Evolutionary conservation across 2,113 vertebrate species (phyloP).

Genomic region (Otus sunia): DNA sequence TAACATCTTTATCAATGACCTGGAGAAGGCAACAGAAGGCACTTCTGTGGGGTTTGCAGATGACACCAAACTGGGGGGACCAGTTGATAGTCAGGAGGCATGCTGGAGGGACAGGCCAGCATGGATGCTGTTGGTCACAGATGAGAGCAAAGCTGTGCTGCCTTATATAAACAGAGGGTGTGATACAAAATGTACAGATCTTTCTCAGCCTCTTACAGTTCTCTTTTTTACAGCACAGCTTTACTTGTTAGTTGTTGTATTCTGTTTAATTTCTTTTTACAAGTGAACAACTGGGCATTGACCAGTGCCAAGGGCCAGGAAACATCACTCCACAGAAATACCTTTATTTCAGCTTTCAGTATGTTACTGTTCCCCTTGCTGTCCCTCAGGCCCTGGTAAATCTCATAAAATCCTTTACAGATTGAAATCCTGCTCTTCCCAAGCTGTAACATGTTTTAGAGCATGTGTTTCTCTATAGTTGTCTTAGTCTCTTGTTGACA

Average conservation of each 20-base stretch:
- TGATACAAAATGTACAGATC: not conserved
- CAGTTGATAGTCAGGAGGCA: not conserved
- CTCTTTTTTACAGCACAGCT: not conserved
- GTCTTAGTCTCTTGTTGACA: constrained; percentile 14
- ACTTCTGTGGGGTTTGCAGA: not conserved
- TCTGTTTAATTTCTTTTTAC: constrained; percentile 15
- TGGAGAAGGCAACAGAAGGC: not conserved
- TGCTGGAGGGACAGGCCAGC: not conserved
- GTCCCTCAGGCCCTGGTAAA: constrained; percentile 7
- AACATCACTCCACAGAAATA: not conserved
- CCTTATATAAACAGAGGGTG: not conserved
- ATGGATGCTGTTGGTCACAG: not conserved
- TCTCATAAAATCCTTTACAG: constrained; percentile 35
- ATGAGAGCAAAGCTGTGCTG: not conserved
- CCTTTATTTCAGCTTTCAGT: constrained; percentile 10
- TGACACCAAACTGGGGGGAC: not conserved
- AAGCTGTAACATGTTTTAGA: not conserved
- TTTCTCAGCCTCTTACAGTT: not conserved
- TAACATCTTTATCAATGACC: not conserved
- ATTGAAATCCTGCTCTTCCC: constrained; percentile 22
- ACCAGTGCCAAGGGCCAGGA: constrained; percentile 8
- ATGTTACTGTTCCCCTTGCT: not conserved
- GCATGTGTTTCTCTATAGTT: not conserved
- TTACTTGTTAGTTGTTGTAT: not conserved
- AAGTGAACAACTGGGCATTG: not conserved